Percentiles rank a stretch among this genome's conserved stretches.
Conservation (phyloP, 2,113 vertebrate genomes). For the Cygnus buccinator region DNA sequence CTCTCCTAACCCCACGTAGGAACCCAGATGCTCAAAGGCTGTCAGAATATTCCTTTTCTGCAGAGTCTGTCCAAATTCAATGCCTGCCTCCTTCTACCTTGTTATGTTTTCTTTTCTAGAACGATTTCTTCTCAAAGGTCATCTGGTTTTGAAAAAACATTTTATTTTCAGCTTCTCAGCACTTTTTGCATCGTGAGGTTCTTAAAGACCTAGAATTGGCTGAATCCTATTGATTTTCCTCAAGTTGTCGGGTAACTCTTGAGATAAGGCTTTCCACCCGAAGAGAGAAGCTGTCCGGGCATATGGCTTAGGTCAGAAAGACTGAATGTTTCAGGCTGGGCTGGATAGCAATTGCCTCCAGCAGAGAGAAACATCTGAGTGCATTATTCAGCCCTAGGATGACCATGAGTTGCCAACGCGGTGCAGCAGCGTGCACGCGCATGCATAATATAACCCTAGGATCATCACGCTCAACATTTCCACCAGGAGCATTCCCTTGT, state of each 20-base stretch:
- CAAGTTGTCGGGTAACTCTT: neutral
- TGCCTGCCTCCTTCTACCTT: neutral
- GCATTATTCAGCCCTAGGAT: fast-evolving
- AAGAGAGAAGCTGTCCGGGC: neutral
- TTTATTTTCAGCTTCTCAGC: neutral
- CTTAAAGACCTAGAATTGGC: neutral
- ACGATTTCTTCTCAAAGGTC: neutral
- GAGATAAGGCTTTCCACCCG: neutral
- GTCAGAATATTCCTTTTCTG: neutral
- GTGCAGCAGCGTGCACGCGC: neutral
- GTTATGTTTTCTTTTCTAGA: neutral
- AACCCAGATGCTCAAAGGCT: neutral
- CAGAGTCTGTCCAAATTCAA: neutral
- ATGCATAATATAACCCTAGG: fast-evolving
- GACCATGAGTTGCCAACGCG: fast-evolving
- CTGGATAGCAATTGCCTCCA: neutral
- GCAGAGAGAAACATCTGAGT: neutral
- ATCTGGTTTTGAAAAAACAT: neutral
- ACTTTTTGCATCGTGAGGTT: neutral
- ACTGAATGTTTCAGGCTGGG: neutral
- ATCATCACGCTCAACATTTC: fast-evolving
- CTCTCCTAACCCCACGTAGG: neutral
- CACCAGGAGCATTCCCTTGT: neutral
- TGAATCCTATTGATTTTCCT: neutral
- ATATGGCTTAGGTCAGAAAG: neutral